These are phyloP conservation scores for Thymallus thymallus DNA, from an alignment of 2,113 vertebrate species.

Conservation along the genomic window DNA sequence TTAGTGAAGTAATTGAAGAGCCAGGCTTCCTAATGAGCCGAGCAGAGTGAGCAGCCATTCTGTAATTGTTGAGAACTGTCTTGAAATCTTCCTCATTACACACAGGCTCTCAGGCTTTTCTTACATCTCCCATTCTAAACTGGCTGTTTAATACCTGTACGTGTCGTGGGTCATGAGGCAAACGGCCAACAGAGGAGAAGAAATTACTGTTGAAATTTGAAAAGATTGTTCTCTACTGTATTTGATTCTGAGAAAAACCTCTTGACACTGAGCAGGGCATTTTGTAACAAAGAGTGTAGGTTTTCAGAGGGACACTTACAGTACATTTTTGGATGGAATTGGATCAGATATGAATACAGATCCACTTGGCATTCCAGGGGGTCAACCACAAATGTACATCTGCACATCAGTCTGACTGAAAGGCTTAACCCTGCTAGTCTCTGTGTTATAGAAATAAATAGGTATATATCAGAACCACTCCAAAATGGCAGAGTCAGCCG, in stretches of 20 bases:
- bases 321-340: too few species aligned
- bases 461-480: constrained; percentile 21
- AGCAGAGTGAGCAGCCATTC: constrained; percentile 6
- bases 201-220: too few species aligned
- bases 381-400: too few species aligned
- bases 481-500: constrained; percentile 68
- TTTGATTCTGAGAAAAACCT: too few species aligned
- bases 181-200: too few species aligned
- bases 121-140: background rate
- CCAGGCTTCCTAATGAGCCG: constrained; percentile 40
- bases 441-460: constrained; percentile 18
- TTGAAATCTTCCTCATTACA: constrained; percentile 43
- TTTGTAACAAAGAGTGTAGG: constrained; percentile 2
- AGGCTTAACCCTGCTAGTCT: constrained; percentile 8
- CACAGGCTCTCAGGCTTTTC: background rate
- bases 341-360: too few species aligned
- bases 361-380: too few species aligned
- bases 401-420: background rate
- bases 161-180: background rate
- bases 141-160: background rate
- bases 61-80: constrained; percentile 36
- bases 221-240: too few species aligned
- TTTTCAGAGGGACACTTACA: too few species aligned
- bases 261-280: background rate
- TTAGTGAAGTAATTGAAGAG: constrained; percentile 48